These are phyloP conservation scores for Turritopsis rubra DNA, from an alignment of 30 jellyfish, hydroid and myxozoan species.

Conservation along the genomic window DNA sequence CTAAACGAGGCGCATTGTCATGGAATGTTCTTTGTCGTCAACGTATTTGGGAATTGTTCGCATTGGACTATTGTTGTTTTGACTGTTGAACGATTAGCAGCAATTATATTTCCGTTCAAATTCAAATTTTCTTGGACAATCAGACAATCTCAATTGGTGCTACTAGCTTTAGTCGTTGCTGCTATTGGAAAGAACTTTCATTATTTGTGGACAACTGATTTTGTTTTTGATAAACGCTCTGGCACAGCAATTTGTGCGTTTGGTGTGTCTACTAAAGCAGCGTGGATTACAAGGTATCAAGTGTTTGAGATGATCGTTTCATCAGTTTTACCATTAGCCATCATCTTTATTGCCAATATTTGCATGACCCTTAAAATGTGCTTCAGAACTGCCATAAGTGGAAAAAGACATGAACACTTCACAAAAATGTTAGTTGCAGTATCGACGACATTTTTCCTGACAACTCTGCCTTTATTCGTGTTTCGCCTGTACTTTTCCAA, in stretches of 20 bases:
- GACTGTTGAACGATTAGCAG: conserved; percentile 2
- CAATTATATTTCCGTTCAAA: not conserved
- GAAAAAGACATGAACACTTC: not conserved
- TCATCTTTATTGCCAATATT: not conserved
- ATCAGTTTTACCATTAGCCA: not conserved
- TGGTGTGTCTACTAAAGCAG: conserved; percentile 5
- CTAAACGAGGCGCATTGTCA: conserved; percentile 10
- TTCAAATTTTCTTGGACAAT: not conserved
- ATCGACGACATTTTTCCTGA: not conserved
- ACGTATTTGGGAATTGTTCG: conserved; percentile 20
- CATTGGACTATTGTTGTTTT: conserved; percentile 10
- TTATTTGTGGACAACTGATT: conserved; percentile 23
- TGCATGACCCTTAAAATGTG: not conserved
- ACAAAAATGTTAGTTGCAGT: conserved; percentile 5
- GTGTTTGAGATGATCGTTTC: conserved; percentile 9
- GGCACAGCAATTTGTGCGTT: conserved; percentile 16
- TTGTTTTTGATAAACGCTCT: not conserved
- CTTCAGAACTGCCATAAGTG: not conserved
- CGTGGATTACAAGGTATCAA: conserved; percentile 14
- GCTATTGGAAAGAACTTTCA: conserved; percentile 19
- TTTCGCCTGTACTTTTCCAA: conserved; percentile 6
- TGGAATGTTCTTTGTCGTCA: conserved; percentile 21
- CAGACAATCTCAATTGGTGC: not conserved
- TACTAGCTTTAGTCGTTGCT: not conserved
- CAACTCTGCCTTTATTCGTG: conserved; percentile 5